These are phyloP conservation scores for Lepidochrysops patricia DNA, from an alignment of 2,888 invertebrate genomes.

Conservation along the genomic window DNA sequence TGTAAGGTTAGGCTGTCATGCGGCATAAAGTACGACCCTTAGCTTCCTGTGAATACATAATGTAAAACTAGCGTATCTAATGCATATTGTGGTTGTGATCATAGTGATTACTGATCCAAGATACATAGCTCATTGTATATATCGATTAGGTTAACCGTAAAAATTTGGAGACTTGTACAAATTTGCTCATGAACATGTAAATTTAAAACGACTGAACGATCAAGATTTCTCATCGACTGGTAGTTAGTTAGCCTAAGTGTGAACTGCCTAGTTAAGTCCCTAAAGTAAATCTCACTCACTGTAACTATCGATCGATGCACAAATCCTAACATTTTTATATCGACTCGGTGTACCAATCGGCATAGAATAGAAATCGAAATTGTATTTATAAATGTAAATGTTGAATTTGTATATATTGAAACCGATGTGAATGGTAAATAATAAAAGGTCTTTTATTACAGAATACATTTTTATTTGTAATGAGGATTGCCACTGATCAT, in stretches of 20 bases:
- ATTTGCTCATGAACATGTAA: conserved; percentile 65
- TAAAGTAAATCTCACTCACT: conserved; percentile 17
- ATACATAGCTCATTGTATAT: conserved; percentile 56
- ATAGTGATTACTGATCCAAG: conserved; percentile 69
- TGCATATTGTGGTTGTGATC: conserved; percentile 72
- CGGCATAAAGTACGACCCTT: conserved; percentile 22
- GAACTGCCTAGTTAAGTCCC: conserved; percentile 22
- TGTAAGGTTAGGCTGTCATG: conserved; percentile 20
- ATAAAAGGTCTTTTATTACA: conserved; percentile 70
- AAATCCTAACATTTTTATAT: conserved; percentile 51
- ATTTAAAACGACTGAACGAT: conserved; percentile 68
- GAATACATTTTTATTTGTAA: conserved; percentile 59
- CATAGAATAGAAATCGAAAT: conserved; percentile 47
- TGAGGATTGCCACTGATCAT: conserved; percentile 62
- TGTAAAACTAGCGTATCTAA: conserved; percentile 36
- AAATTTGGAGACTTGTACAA: conserved; percentile 72
- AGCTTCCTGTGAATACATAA: conserved; percentile 28
- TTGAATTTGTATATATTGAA: conserved; percentile 73
- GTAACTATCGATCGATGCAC: conserved; percentile 39
- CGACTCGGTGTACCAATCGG: conserved; percentile 46
- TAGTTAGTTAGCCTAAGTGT: conserved; percentile 41
- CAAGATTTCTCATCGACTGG: conserved; percentile 65
- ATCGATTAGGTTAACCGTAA: conserved; percentile 51
- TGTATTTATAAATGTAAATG: conserved; percentile 68
- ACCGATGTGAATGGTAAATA: conserved; percentile 62